Evolutionary conservation across 1,140 invertebrate species (phyloP), one percentile per base, ranked within the genome.

Genomic region (Saccostrea cuccullata): DNA sequence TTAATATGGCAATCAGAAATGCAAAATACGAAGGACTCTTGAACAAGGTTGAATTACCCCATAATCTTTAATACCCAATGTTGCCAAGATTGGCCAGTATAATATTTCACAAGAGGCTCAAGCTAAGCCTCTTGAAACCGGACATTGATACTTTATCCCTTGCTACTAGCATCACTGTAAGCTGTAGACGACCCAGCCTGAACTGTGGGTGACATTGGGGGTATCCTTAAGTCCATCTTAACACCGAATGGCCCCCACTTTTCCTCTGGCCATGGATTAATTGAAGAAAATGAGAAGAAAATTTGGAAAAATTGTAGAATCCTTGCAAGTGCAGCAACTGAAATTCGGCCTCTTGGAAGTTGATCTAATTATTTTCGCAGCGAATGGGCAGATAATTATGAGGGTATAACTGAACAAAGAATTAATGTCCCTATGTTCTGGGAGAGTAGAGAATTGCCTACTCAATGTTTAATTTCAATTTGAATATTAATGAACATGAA

Each of bases 401-500:
- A 77, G 70, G 70, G 70, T 77, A 26, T 77, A 73, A 73, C 70
- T 73, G 70, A 73, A 73, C 70, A 73, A 73, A 73, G 70, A 30
- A 30, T 77, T 77, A 77, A 77, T 77, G 70, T 77, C 70, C 70
- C 26, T 26, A 77, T 77, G 26, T 36, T 77, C 23, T 77, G 70
- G 70, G 70, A 77, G 70, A 77, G 30, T 77, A 77, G 70, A 77
- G 70, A 77, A 77, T 77, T 77, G 70, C 70, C 70, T 26, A 77
- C 70, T 77, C 70, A 26, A 40, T 77, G 70, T 77, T 77, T 77
- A 77, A 77, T 77, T 77, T 77, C 70, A 77, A 77, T 77, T 77
- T 77, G 70, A 77, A 77, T 77, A 77, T 77, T 77, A 77, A 77
- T 77, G 70, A 77, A 77, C 70, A 77, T 77, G 70, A 77, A 77